phyloP scores from a whole-genome alignment of 2,113 vertebrate genomes.

The Ardeotis arabs region DNA sequence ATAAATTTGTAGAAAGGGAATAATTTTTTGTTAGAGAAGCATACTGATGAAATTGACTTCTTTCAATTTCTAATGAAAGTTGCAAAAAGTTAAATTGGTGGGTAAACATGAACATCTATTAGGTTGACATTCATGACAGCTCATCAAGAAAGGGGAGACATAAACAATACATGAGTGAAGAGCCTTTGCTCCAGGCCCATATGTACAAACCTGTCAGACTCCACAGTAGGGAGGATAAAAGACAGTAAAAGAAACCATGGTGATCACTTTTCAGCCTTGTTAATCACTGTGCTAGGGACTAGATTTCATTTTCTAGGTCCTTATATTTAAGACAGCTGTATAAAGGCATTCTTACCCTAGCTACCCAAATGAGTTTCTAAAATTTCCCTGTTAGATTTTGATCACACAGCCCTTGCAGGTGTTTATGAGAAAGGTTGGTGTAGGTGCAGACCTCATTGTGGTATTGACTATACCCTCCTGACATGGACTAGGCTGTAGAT shows the following conservation, averaged over 20 bases:
- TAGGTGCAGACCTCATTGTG: background rate
- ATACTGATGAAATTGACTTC: background rate
- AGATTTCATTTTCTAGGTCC: background rate
- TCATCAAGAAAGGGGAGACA: background rate
- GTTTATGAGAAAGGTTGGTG: background rate
- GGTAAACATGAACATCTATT: background rate
- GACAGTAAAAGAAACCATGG: background rate
- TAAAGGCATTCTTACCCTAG: background rate
- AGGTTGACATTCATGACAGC: background rate
- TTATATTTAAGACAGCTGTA: background rate
- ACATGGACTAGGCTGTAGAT: background rate
- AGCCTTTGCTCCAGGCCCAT: background rate
- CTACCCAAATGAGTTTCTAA: background rate
- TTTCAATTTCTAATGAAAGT: background rate
- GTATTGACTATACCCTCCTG: background rate
- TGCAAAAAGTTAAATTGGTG: background rate
- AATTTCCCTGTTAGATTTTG: background rate
- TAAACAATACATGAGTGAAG: background rate
- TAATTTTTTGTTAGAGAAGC: background rate
- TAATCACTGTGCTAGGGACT: background rate
- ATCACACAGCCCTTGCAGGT: background rate
- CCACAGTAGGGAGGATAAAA: background rate
- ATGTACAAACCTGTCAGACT: background rate
- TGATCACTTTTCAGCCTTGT: background rate
- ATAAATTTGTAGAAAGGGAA: background rate